phyloP scores from a whole-genome alignment of 2,113 vertebrate species.

The Psammodynastes pulverulentus region DNA sequence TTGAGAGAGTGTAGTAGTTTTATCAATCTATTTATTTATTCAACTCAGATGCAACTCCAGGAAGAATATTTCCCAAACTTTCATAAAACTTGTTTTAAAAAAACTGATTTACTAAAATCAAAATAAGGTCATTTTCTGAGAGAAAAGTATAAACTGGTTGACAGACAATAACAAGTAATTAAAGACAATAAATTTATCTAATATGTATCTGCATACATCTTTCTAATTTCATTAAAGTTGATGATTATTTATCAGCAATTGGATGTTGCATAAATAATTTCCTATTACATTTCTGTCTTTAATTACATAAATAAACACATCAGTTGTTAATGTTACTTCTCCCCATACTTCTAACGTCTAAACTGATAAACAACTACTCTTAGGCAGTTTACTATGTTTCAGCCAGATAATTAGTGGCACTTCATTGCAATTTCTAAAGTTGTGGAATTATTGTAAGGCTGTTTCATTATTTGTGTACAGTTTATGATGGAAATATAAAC shows the following conservation, averaged over 20 bases:
- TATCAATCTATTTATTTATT: background rate
- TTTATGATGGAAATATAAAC: conserved; percentile 26
- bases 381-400: conserved; percentile 61
- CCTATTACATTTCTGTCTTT: background rate
- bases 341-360: conserved; percentile 46
- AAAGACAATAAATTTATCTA: background rate
- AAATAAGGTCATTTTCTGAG: background rate
- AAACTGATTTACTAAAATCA: background rate
- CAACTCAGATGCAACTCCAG: background rate
- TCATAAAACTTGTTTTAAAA: conserved; percentile 36
- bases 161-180: conserved; percentile 54
- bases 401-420: conserved; percentile 60
- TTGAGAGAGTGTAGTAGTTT: background rate
- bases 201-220: conserved; percentile 55
- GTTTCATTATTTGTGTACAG: conserved; percentile 36
- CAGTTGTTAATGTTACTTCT: conserved; percentile 48
- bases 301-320: background rate
- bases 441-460: conserved; percentile 43
- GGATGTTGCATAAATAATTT: conserved; percentile 46
- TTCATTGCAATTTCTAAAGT: conserved; percentile 57
- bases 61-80: conserved; percentile 42
- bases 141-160: conserved; percentile 41
- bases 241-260: conserved; percentile 61
- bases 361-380: conserved; percentile 66
- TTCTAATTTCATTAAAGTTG: conserved; percentile 62